Evolutionary conservation across 2,888 invertebrate species (phyloP).

Genomic region (Acrobasis suavella): DNA sequence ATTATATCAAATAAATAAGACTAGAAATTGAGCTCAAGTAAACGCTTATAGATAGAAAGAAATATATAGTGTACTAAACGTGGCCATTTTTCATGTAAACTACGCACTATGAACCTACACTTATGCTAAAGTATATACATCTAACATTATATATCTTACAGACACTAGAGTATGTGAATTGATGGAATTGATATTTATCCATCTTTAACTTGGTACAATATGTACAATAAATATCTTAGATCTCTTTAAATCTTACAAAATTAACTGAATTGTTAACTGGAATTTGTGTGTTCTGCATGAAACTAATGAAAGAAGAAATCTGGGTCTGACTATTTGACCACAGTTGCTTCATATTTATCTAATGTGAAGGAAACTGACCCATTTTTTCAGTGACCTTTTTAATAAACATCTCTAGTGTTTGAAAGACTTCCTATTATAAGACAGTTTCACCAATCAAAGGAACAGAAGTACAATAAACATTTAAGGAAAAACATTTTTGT

Average conservation of each 20-base stretch:
- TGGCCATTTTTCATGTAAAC: constrained; percentile 29
- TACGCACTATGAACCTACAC: constrained; percentile 31
- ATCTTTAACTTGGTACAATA: no score
- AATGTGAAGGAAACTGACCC: no score
- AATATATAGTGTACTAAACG: constrained; percentile 41
- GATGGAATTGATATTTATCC: background rate
- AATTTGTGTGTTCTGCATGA: no score
- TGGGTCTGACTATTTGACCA: no score
- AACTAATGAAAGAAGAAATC: no score
- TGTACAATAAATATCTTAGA: no score
- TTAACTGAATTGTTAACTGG: no score
- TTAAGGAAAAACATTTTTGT: constrained; percentile 38
- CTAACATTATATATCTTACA: constrained; percentile 8
- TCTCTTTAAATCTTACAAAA: no score
- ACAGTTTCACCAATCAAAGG: constrained; percentile 15
- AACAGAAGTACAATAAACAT: constrained; percentile 14
- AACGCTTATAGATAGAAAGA: constrained; percentile 41
- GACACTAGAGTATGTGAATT: constrained; percentile 3
- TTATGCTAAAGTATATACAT: constrained; percentile 27
- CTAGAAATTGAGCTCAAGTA: constrained; percentile 65
- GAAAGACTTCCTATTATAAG: background rate
- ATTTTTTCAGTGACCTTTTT: no score
- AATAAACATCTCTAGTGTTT: constrained; percentile 10
- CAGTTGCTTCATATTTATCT: no score
- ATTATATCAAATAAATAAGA: constrained; percentile 44